Evolutionary conservation across 2,888 invertebrate genomes (phyloP).

Genomic region (Cephus spinipes): DNA sequence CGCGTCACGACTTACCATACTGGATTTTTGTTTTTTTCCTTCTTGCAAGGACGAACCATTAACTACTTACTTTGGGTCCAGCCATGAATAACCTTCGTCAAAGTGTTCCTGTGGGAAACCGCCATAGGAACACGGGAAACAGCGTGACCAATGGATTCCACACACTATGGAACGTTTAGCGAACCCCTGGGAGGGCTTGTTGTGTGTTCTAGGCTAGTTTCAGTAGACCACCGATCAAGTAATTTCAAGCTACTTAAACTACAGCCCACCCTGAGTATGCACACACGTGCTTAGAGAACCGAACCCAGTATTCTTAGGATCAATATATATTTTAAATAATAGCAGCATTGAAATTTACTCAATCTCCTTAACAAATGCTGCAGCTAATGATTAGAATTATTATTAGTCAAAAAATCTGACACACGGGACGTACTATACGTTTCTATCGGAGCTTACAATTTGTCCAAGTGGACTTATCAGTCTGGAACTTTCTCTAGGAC

Average conservation of each 20-base stretch:
- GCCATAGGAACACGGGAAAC: background rate
- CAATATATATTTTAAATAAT: background rate
- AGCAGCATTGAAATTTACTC: background rate
- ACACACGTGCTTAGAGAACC: background rate
- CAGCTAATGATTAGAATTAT: background rate
- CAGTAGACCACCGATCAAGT: slow-evolving; percentile 44
- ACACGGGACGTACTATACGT: background rate
- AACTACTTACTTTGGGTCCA: background rate
- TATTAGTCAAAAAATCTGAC: background rate
- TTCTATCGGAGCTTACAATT: background rate
- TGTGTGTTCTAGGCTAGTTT: slow-evolving; percentile 27
- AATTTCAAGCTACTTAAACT: slow-evolving; percentile 63
- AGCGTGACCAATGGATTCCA: background rate
- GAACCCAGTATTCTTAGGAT: background rate
- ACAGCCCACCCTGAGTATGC: background rate
- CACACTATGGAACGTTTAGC: background rate
- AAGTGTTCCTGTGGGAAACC: background rate
- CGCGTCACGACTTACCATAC: background rate
- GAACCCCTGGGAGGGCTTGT: background rate
- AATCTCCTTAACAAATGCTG: background rate
- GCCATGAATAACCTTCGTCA: background rate
- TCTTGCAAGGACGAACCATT: background rate
- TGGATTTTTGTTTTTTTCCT: background rate
- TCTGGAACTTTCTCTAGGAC: background rate
- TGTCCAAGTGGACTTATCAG: background rate